These are phyloP conservation scores for Melozone crissalis DNA, from an alignment of 2,113 vertebrate species.

Conservation along the genomic window DNA sequence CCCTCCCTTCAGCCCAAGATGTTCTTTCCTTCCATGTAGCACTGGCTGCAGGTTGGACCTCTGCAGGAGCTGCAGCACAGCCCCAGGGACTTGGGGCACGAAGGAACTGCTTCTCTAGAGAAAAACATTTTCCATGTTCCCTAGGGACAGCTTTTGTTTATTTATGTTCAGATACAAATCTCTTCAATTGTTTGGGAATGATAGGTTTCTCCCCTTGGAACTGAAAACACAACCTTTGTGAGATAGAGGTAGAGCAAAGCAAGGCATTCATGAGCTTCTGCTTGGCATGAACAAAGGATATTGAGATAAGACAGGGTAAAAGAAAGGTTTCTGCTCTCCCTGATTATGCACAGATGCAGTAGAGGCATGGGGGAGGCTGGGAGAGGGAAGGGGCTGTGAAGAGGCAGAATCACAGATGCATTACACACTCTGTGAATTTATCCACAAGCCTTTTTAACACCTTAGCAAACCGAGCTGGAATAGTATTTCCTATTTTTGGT, in stretches of 20 bases:
- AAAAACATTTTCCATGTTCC: conserved; percentile 8
- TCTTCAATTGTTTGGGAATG: conserved; percentile 27
- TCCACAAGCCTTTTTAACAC: not conserved
- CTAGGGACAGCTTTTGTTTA: not conserved
- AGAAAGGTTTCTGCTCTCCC: not conserved
- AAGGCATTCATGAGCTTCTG: not conserved
- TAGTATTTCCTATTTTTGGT: conserved; percentile 16
- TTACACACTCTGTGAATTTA: not conserved
- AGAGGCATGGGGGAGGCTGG: not conserved
- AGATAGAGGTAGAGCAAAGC: not conserved
- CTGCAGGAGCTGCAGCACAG: not conserved
- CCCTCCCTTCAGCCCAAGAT: not conserved
- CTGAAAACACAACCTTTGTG: not conserved
- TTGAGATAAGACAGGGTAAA: conserved; percentile 13
- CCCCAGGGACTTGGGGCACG: not conserved
- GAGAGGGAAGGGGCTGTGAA: conserved; percentile 4
- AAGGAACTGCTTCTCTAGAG: not conserved
- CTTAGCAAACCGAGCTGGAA: not conserved
- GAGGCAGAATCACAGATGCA: not conserved
- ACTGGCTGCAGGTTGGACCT: not conserved
- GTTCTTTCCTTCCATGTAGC: not conserved
- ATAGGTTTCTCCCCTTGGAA: conserved; percentile 27
- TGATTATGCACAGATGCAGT: conserved; percentile 13
- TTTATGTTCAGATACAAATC: conserved; percentile 45
- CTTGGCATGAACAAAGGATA: conserved; percentile 17